These are phyloP conservation scores for Aspidiotus destructor DNA, from an alignment of 2,888 invertebrate species.

Conservation along the genomic window DNA sequence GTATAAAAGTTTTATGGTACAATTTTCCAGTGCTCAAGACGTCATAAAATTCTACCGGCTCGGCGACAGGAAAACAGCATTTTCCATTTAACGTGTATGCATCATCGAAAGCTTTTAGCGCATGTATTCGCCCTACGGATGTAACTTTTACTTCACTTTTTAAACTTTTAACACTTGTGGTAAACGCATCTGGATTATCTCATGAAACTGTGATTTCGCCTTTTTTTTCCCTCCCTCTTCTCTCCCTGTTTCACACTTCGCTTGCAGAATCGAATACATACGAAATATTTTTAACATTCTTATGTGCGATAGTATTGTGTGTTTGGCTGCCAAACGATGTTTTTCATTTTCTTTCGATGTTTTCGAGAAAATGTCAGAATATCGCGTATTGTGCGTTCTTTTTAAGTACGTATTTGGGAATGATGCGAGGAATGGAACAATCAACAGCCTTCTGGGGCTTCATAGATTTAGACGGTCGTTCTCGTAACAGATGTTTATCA, in stretches of 20 bases:
- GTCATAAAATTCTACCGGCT: constrained; percentile 13
- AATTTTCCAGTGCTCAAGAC: constrained; percentile 13
- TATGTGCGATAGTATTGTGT: neutral
- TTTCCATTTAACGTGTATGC: constrained; percentile 31
- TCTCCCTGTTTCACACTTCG: neutral
- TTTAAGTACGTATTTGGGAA: no score
- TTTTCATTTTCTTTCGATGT: neutral
- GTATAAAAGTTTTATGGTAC: constrained; percentile 8
- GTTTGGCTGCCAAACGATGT: neutral
- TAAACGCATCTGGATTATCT: constrained; percentile 33
- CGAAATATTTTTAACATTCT: no score
- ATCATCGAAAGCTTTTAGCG: constrained; percentile 29
- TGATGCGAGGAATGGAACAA: no score
- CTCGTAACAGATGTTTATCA: no score
- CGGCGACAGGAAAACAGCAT: constrained; percentile 16
- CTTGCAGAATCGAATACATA: no score
- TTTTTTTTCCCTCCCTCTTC: constrained; percentile 1
- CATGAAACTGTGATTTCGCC: constrained; percentile 16
- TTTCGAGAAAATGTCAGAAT: no score
- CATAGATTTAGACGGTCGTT: no score
- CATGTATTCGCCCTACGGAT: constrained; percentile 31
- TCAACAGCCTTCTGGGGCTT: no score
- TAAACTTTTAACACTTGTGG: constrained; percentile 33
- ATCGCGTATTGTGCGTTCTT: no score
- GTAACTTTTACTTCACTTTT: constrained; percentile 28